Evolutionary conservation across 2,888 invertebrate genomes (phyloP).

Genomic region (Halictus quadricinctus): DNA sequence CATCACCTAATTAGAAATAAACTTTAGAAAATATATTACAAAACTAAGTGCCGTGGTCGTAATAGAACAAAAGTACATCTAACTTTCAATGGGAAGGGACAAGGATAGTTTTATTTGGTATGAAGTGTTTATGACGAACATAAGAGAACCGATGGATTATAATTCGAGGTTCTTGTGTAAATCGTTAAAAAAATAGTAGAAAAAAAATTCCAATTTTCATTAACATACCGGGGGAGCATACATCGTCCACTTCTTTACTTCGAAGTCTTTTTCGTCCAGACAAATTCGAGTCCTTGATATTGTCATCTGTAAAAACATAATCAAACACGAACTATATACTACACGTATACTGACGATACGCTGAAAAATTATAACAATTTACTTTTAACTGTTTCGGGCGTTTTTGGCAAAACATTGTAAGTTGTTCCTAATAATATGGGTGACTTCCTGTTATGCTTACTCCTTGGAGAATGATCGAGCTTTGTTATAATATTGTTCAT

Average conservation of each 20-base stretch:
- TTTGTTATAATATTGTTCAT: conserved; percentile 73
- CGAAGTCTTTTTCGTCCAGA: conserved; percentile 76
- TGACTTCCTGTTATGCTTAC: conserved; percentile 62
- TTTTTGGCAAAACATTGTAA: conserved; percentile 65
- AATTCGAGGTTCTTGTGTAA: too few species aligned
- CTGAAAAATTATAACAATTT: conserved; percentile 17
- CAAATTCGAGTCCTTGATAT: conserved; percentile 70
- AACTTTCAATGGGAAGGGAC: conserved; percentile 10
- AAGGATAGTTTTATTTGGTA: background rate
- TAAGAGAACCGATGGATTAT: background rate
- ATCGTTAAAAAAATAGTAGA: background rate
- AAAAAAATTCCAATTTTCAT: conserved; percentile 5
- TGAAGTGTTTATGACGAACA: background rate
- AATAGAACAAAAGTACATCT: conserved; percentile 10
- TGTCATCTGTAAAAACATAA: conserved; percentile 42
- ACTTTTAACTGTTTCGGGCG: conserved; percentile 63
- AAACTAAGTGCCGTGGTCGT: conserved; percentile 13
- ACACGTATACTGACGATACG: conserved; percentile 37
- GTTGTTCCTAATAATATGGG: conserved; percentile 55
- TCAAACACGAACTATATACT: background rate
- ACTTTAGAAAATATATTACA: conserved; percentile 62
- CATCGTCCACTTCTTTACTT: conserved; percentile 72
- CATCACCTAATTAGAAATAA: conserved; percentile 66
- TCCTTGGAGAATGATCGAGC: conserved; percentile 76
- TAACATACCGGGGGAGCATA: conserved; percentile 74